Evolutionary conservation across 2,113 vertebrate genomes (phyloP).

Genomic region (Gallinago jamesoni): DNA sequence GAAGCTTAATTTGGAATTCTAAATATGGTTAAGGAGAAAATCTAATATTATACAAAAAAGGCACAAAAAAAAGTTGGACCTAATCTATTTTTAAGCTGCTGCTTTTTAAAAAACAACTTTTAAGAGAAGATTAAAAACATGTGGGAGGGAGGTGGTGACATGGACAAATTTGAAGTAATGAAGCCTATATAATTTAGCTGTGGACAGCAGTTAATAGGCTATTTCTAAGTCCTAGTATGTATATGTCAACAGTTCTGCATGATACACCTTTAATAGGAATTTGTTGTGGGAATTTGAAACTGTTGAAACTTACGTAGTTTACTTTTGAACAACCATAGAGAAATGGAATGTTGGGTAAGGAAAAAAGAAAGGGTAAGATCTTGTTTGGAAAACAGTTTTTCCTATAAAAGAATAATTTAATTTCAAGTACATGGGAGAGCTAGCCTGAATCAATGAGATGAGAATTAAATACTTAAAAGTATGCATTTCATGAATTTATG

Average conservation of each 20-base stretch:
- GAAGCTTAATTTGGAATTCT: neutral
- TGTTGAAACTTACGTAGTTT: neutral
- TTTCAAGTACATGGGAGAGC: neutral
- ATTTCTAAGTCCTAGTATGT: conserved; percentile 7
- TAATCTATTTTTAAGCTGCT: neutral
- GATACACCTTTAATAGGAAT: conserved; percentile 21
- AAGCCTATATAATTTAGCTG: conserved; percentile 60
- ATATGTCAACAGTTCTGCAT: conserved; percentile 40
- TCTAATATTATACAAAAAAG: neutral
- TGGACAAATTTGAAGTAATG: conserved; percentile 61
- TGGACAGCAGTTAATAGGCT: conserved; percentile 55
- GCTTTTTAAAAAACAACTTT: neutral
- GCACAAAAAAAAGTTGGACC: neutral
- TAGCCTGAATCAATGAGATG: neutral
- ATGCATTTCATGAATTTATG: neutral
- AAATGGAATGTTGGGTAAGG: neutral
- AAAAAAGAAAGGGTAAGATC: neutral
- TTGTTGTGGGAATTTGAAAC: neutral
- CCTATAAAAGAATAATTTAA: neutral
- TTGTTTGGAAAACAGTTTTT: neutral
- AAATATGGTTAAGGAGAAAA: neutral
- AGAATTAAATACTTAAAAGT: neutral
- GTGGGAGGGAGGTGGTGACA: conserved; percentile 49
- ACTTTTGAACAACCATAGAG: neutral
- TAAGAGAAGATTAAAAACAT: conserved; percentile 57